Evolutionary conservation across 23 tunicate genomes (phyloP).

Genomic region (Ciona savignyi): DNA sequence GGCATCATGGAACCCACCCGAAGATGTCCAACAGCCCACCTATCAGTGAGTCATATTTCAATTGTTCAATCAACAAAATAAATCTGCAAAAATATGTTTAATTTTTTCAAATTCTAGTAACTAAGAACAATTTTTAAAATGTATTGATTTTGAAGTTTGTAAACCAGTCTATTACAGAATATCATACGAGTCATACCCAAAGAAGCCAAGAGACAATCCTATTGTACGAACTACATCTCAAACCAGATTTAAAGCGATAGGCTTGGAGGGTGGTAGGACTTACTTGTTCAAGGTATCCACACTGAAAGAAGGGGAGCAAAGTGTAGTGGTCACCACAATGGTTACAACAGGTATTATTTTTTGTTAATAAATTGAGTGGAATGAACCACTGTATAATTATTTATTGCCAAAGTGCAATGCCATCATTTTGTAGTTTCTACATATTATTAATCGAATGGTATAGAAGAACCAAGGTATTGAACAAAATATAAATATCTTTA

Average conservation of each 20-base stretch:
- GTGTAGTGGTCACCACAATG: slow-evolving; percentile 10
- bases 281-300: slow-evolving; percentile 28
- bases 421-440: too few species aligned
- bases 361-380: neutral
- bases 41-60: too few species aligned
- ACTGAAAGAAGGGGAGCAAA: slow-evolving; percentile 5
- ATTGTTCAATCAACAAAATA: too few species aligned
- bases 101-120: too few species aligned
- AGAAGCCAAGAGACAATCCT: too few species aligned
- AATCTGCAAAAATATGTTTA: too few species aligned
- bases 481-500: too few species aligned
- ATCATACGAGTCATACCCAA: neutral
- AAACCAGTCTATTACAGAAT: neutral
- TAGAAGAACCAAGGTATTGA: too few species aligned
- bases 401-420: too few species aligned
- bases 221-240: neutral
- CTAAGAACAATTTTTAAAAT: neutral
- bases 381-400: too few species aligned
- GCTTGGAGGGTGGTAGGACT: slow-evolving; percentile 13
- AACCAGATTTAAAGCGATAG: slow-evolving; percentile 4
- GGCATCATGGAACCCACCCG: slow-evolving; percentile 26
- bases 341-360: slow-evolving; percentile 27
- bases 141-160: neutral
- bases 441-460: too few species aligned
- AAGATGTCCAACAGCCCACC: neutral